phyloP scores from a whole-genome alignment of 1,140 invertebrate species.

The Zaprionus kolodkinae region DNA sequence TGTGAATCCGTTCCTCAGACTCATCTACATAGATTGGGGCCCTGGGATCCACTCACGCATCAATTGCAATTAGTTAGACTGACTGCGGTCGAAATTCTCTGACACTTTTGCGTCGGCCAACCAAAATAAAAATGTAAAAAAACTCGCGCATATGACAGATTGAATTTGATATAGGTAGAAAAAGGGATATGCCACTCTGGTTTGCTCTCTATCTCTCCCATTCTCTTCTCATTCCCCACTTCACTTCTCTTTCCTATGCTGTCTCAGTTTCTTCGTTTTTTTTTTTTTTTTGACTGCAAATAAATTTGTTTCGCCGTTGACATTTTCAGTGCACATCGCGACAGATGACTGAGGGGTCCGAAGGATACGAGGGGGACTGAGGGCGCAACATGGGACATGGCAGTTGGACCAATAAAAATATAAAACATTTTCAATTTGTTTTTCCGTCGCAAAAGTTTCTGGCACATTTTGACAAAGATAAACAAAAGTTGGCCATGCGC shows the following conservation, averaged over 20 bases:
- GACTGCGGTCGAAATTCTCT: conserved; percentile 20
- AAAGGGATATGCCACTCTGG: conserved; percentile 14
- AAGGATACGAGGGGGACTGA: not conserved
- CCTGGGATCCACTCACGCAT: conserved; percentile 22
- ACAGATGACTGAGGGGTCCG: not conserved
- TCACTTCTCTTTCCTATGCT: not conserved
- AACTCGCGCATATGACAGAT: conserved; percentile 31
- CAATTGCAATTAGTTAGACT: conserved; percentile 36
- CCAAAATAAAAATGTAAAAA: conserved; percentile 1
- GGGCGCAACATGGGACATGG: not conserved
- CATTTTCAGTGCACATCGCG: conserved; percentile 46
- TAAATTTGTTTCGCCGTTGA: conserved; percentile 58
- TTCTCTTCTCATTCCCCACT: not conserved
- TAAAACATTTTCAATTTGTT: conserved; percentile 70
- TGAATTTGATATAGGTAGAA: conserved; percentile 52
- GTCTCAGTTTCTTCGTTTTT: conserved; percentile 6
- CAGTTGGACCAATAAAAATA: conserved; percentile 39
- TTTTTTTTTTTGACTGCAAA: conserved; percentile 22
- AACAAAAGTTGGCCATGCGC: conserved; percentile 53
- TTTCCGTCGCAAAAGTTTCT: conserved; percentile 54
- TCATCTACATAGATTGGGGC: not conserved
- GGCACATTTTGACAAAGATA: conserved; percentile 64
- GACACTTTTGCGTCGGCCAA: conserved; percentile 13
- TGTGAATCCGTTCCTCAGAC: conserved; percentile 11
- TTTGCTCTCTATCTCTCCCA: too few species aligned